These are phyloP conservation scores for Gymnopithys bicolor DNA, from an alignment of 2,797 vertebrate species.

Conservation along the genomic window DNA sequence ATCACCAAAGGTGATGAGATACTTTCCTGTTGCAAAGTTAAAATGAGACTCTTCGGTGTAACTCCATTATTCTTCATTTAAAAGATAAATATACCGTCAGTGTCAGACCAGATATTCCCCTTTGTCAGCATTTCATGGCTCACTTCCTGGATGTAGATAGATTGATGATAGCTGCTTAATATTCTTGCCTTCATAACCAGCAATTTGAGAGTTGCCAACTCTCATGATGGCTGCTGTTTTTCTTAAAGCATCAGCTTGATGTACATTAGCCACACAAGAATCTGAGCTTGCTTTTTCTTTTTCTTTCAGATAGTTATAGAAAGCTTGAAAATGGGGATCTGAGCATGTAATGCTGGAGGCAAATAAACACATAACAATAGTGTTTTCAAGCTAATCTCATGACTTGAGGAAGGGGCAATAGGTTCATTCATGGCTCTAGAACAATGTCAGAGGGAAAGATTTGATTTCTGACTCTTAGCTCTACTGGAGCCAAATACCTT, in stretches of 20 bases:
- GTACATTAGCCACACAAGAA: neutral
- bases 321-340: neutral
- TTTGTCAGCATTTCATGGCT: conserved; percentile 66
- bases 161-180: conserved; percentile 65
- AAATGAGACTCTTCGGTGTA: conserved; percentile 34
- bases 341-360: neutral
- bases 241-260: conserved; percentile 14
- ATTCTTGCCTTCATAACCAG: conserved; percentile 50
- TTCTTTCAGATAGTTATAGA: neutral
- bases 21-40: conserved; percentile 1
- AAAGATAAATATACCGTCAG: conserved; percentile 54
- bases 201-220: conserved; percentile 62
- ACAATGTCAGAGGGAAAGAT: neutral
- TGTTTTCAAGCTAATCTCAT: neutral
- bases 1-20: neutral
- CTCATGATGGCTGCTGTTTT: conserved; percentile 53
- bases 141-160: conserved; percentile 42
- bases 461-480: neutral
- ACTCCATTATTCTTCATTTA: conserved; percentile 63
- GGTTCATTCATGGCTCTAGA: neutral
- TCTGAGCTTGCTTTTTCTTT: neutral
- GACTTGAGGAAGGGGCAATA: neutral
- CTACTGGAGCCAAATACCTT: neutral
- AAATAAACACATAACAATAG: neutral
- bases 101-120: conserved; percentile 54